These are phyloP conservation scores for Altica lythri DNA, from an alignment of 2,888 invertebrate genomes.

Conservation along the genomic window DNA sequence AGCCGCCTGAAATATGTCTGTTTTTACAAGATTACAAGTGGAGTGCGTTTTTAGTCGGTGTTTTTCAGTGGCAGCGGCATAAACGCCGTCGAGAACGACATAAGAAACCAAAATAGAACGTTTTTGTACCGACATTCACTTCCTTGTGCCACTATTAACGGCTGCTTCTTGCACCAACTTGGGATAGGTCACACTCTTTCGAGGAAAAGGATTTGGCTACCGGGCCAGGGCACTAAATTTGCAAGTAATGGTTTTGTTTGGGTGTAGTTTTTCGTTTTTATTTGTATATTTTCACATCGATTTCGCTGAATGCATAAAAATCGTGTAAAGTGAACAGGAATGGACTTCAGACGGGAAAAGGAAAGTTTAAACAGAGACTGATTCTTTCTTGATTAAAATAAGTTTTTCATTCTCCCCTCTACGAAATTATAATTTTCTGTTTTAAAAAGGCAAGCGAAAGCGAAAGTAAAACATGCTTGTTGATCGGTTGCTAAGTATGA, in stretches of 20 bases:
- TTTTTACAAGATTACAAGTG: slow-evolving; percentile 44
- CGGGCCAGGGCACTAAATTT: slow-evolving; percentile 7
- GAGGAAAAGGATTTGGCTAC: slow-evolving; percentile 14
- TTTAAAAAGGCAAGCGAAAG: no score
- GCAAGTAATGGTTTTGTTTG: slow-evolving; percentile 15
- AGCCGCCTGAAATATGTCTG: slow-evolving; percentile 48
- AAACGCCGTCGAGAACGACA: slow-evolving; percentile 38
- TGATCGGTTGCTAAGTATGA: no score
- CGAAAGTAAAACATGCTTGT: no score
- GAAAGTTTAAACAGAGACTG: no score
- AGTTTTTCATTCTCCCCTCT: no score
- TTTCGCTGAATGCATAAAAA: no score
- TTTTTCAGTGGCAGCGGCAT: slow-evolving; percentile 45
- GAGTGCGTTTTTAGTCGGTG: slow-evolving; percentile 37
- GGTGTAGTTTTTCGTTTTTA: slow-evolving; percentile 2
- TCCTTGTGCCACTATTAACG: slow-evolving; percentile 40
- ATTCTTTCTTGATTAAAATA: no score
- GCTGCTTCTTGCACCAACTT: slow-evolving; percentile 40
- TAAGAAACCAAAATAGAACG: slow-evolving; percentile 55
- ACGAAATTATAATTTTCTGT: no score
- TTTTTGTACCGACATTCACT: slow-evolving; percentile 46
- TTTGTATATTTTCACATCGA: no score
- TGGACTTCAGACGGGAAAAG: no score
- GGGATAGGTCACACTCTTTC: slow-evolving; percentile 36
- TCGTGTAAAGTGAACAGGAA: no score